Evolutionary conservation across 2,797 vertebrate genomes (phyloP), one percentile per base, ranked within the genome.

Genomic region (Lepilemur ruficaudatus): DNA sequence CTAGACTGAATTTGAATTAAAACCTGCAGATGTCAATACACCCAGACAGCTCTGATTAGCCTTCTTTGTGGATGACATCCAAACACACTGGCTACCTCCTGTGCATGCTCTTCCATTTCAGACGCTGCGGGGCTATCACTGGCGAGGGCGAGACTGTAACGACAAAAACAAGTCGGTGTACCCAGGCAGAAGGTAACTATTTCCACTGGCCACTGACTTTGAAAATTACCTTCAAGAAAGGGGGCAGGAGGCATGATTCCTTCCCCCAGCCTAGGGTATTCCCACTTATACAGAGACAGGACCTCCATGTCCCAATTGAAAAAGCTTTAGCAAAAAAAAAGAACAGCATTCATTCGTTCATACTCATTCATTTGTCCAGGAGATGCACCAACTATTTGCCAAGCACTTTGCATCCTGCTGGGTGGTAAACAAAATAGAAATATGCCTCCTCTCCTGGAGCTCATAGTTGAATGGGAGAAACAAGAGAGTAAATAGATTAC

Each of bases 141-240:
- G 99, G 99, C 97, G 99, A 96, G 99, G 99, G 84, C 98, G 97
- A 97, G 99, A 99, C 95, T 99, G 99, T 93, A 73, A 99, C 0
- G 98, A 99, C 97, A 83, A 72, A 2, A 93, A 98, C 38, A 91
- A 63, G 46, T 97, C 70, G 0, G 91, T 95, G 17, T 98, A 99
- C 93, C 99, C 99, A 0, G 99, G 99, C 94, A 98, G 98, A 97
- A 98, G 98, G 99, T 99, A 98, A 98, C 23, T 35, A 15, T 81
- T 93, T 79, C 73, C 0, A 10, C 63, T 88, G n/a, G 22, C 35
- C 38, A 7, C 69, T 82, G 84, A 8, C 75, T 94, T 87, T 55
- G 46, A 87, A 88, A 89, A 93, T 18, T 13, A 50, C 23, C 73
- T 59, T 10, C 73, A 35, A 6, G 52, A 78, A 79, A 86, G 11